phyloP scores from a whole-genome alignment of 1,140 invertebrate species.

The Zelostemma sp. region DNA sequence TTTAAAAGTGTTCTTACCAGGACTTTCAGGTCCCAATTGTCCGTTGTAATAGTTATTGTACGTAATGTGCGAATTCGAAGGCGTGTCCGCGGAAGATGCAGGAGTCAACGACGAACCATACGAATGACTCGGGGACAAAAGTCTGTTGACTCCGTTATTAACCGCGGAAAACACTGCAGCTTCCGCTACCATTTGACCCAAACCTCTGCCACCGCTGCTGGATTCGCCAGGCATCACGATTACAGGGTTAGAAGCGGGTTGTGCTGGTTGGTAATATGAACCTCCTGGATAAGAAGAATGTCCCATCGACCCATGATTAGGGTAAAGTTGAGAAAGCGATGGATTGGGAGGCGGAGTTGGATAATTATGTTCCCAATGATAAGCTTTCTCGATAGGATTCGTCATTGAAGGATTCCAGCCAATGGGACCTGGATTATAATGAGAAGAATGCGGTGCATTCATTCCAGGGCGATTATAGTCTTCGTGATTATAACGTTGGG shows the following conservation, averaged over 20 bases:
- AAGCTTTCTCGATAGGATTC: not conserved
- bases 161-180: slow-evolving; percentile 58
- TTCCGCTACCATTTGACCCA: slow-evolving; percentile 59
- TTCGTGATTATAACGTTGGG: no score
- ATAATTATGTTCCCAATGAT: not conserved
- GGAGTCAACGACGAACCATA: slow-evolving; percentile 25
- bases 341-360: slow-evolving; percentile 9
- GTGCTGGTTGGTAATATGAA: slow-evolving; percentile 48
- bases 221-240: slow-evolving; percentile 50
- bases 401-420: slow-evolving; percentile 24
- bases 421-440: slow-evolving; percentile 30
- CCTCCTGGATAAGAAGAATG: slow-evolving; percentile 22
- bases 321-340: slow-evolving; percentile 11
- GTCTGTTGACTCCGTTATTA: slow-evolving; percentile 57
- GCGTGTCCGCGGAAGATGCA: slow-evolving; percentile 1
- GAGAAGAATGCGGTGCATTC: slow-evolving; percentile 27
- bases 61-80: slow-evolving; percentile 51
- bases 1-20: not conserved
- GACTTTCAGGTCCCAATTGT: slow-evolving; percentile 19
- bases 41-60: slow-evolving; percentile 57
- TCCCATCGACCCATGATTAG: slow-evolving; percentile 22
- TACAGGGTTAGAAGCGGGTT: slow-evolving; percentile 56
- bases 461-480: no score
- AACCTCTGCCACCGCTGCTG: slow-evolving; percentile 44
- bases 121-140: slow-evolving; percentile 47